Evolutionary conservation across 2,888 invertebrate genomes (phyloP), one percentile per base, ranked within the genome.

Genomic region (Harpalus rufipes): DNA sequence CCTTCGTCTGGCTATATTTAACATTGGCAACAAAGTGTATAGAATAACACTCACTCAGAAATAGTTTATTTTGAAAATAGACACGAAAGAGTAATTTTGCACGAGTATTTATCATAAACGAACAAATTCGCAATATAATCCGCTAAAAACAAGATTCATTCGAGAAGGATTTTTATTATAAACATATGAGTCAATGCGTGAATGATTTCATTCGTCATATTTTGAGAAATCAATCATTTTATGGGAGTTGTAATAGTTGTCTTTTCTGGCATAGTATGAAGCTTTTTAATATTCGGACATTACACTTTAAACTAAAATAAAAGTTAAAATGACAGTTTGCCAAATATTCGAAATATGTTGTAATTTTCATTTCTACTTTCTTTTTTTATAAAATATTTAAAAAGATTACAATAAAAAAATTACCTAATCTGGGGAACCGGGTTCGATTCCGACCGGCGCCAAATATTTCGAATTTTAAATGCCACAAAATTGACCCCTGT

Each of bases 1-100:
- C 68, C 72, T n/a, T 56, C 56, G 81, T 25, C 25, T 68, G 7
- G 51, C 72, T 81, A 81, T 68, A 81, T 68, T 68, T 81, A 68
- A 68, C 68, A 41, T 14, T 80, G 68, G 81, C 68, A 81, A 39
- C 68, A 25, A 81, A 81, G 10, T 51, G 41, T 80, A 61, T 59
- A 25, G 44, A 80, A 80, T 61, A 80, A 61, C 51, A 81, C 56
- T 81, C 44, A 72, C 51, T 81, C 80, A 68, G 41, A 81, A 81
- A 81, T 81, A 68, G 81, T 81, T 68, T 81, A 81, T 72, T 81
- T 81, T 81, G 25, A 81, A 81, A 68, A 81, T 81, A 81, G 65
- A 81, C 72, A 58, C 72, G 61, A 80, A 61, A 61, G 16, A 32
- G 61, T 80, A 61, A 80, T 61, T 61, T 61, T 41, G 51, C 56